These are phyloP conservation scores for Nebria salina DNA, from an alignment of 2,888 invertebrate species.

Conservation along the genomic window DNA sequence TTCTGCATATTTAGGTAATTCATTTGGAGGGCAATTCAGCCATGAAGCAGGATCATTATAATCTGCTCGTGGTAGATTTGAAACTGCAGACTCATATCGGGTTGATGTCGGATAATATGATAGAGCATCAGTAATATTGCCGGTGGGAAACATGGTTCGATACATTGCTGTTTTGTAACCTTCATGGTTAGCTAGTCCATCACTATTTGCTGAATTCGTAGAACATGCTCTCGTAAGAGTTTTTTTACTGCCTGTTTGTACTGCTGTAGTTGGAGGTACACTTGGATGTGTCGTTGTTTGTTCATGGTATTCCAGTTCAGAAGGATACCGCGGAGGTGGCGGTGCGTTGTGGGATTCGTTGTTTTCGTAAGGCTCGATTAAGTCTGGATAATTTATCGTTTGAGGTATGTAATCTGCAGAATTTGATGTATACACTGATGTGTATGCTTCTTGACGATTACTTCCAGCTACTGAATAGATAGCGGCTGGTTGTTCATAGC, in stretches of 20 bases:
- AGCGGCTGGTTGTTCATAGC: constrained; percentile 70
- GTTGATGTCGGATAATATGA: constrained; percentile 83
- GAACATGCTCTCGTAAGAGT: constrained; percentile 70
- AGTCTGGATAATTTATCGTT: constrained; percentile 73
- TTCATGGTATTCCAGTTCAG: constrained; percentile 69
- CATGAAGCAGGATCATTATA: constrained; percentile 69
- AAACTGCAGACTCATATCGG: constrained; percentile 67
- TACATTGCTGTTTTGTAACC: constrained; percentile 72
- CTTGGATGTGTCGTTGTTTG: constrained; percentile 65
- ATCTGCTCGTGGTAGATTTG: constrained; percentile 67
- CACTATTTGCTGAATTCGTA: constrained; percentile 61
- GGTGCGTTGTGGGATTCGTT: constrained; percentile 62
- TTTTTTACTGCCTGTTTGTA: constrained; percentile 59
- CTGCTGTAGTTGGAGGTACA: constrained; percentile 55
- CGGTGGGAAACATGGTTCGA: constrained; percentile 75
- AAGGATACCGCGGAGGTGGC: constrained; percentile 66
- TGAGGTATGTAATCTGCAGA: constrained; percentile 70
- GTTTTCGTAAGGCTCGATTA: constrained; percentile 70
- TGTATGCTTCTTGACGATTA: constrained; percentile 75
- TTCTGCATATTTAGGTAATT: constrained; percentile 45
- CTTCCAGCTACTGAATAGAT: constrained; percentile 80
- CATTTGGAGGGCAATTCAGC: constrained; percentile 62
- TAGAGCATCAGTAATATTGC: constrained; percentile 80
- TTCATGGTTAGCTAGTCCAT: constrained; percentile 71
- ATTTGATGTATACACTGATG: constrained; percentile 78